Evolutionary conservation across 2,797 vertebrate genomes (phyloP), one percentile per base, ranked within the genome.

Genomic region (Muscicapa striata): DNA sequence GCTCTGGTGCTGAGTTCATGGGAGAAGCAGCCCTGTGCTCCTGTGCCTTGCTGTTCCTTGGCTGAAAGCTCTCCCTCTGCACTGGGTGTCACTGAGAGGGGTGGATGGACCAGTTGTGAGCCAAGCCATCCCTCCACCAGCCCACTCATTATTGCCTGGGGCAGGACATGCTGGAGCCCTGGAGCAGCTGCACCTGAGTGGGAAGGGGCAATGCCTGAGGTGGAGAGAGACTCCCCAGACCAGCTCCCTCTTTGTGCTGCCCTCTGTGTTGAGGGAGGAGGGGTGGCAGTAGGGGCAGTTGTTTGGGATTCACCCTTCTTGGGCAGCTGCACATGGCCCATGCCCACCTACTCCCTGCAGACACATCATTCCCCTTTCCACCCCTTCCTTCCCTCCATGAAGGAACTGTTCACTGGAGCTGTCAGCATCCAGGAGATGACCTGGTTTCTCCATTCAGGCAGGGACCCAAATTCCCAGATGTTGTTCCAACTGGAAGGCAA

Each of bases 401-500:
- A 48, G 69, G 15, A 72, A 3, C 41, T 6, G 2, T 29, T 62
- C 29, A 12, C 76, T 0, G 0, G 19, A 49, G 68, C 81, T 57
- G 18, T 24, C 16, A n/a, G n/a, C 54, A 12, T 58, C 57, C 11
- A 2, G 74, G n/a, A 75, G 9, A 67, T 2, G 67, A 91, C 87
- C 38, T 61, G 86, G 90, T 91, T 86, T 75, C 94, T 92, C 29
- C 23, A 2, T 36, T 52, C 55, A 70, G 79, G 69, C 69, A 85
- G 84, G 70, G 59, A 93, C 93, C 82, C 76, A 87, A 92, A 36
- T 86, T 46, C 83, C 78, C 59, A 34, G 90, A 95, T 32, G 0
- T 76, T 5, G 26, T 95, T 97, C 94, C 94, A 63, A 27, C 22
- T 83, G 96, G 91, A 96, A 96, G 59, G 93, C 76, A 89, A 72